Base-by-base conservation (phyloP, 2,797 vertebrate species). In the Scarus forsteni region DNA sequence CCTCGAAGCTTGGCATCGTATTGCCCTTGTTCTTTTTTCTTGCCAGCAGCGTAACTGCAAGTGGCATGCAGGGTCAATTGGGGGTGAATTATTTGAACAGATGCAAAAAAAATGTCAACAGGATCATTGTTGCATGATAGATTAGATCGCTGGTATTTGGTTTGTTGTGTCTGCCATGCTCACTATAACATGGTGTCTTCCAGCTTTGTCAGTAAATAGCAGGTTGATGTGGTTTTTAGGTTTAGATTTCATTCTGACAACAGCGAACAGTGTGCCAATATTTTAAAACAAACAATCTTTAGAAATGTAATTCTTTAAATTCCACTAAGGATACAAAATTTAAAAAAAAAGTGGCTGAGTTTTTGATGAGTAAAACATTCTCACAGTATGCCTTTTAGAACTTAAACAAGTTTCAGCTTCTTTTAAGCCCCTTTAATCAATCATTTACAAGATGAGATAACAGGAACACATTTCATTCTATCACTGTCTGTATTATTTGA, bases 161-260 rank as follows among this genome's bases (percentile, higher is more conserved):
- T 45, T 59, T 53, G 38, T 39, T 39, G 38, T 67, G 69, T 65
- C 36, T 73, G 65, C 67, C 51, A 44, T 48, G 36, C 56, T 57
- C 35, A 50, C 48, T 62, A 64, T 70, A 73, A 75, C 16, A 42
- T 35, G 64, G 42, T 54, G 18, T 51, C 56, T 61, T 54, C 15
- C 45, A 48, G 49, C 48, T 64, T 68, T 53, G 42, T 55, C 43
- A 44, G 43, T 38, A 61, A 51, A 11, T 8, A 5, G 38, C 44
- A 39, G 15, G 3, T 10, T 45, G 19, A 45, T 34, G 46, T 72
- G 55, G 50, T 64, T 50, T 49, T 65, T 57, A 27, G 27, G 27
- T 66, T 54, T 55, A 45, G 3, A 40, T 66, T 51, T 49, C 48
- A 72, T 65, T 48, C 50, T 39, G 15, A 42, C 52, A 52, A 18